phyloP scores from a whole-genome alignment of 2,113 vertebrate genomes.

The Rhodinocichla rosea region DNA sequence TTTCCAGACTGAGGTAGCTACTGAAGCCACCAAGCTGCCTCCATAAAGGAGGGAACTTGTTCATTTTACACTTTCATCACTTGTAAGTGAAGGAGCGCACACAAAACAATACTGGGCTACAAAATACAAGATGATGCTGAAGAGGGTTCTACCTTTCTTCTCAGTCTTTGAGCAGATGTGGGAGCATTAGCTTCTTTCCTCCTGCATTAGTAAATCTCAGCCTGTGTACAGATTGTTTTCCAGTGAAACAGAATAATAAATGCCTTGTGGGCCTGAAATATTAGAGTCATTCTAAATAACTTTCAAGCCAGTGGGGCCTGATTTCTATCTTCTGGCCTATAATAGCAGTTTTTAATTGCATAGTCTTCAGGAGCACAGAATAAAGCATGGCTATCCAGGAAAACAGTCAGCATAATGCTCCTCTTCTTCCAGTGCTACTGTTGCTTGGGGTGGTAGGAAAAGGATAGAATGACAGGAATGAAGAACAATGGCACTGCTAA shows the following conservation, averaged over 20 bases:
- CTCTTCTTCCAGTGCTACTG: neutral
- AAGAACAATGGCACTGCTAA: neutral
- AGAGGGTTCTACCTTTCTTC: neutral
- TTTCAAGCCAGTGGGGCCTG: neutral
- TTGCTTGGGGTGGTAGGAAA: neutral
- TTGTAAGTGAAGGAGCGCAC: neutral
- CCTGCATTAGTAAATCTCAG: neutral
- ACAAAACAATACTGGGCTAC: neutral
- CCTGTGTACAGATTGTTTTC: neutral
- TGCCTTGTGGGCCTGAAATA: neutral
- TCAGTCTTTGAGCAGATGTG: neutral
- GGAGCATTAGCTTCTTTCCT: neutral
- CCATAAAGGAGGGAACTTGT: neutral
- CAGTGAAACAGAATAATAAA: neutral
- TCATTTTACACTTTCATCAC: neutral
- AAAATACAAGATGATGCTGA: neutral
- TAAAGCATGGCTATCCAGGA: neutral
- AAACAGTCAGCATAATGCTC: neutral
- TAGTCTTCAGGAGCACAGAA: neutral
- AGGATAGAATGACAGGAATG: neutral
- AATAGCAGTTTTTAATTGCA: neutral
- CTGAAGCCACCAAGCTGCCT: neutral
- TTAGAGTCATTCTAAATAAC: neutral
- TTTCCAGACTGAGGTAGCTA: neutral
- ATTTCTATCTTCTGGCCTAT: neutral